phyloP scores from a whole-genome alignment of 2,113 vertebrate genomes.

The Ornithorhynchus anatinus region DNA sequence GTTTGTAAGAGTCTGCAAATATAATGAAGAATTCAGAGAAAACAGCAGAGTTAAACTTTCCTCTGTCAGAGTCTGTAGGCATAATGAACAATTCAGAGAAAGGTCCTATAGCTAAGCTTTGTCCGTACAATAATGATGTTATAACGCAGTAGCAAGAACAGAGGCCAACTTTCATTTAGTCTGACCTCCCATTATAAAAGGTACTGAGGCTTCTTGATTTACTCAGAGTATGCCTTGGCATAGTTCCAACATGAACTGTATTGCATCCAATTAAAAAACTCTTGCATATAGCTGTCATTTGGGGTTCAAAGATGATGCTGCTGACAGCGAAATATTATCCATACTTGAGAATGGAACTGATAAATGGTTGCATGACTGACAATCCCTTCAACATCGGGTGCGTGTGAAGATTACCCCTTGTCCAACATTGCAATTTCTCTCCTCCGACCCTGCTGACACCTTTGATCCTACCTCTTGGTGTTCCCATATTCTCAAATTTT shows the following conservation, averaged over 20 bases:
- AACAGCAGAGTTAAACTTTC: not conserved
- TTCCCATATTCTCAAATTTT: too few relatives aligned
- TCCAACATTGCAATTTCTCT: too few relatives aligned
- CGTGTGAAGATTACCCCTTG: too few relatives aligned
- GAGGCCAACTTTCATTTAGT: fast-evolving
- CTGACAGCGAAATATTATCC: too few relatives aligned
- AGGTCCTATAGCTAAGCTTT: not conserved
- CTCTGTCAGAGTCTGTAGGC: fast-evolving
- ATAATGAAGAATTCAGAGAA: not conserved
- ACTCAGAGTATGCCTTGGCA: not conserved
- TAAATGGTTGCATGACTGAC: too few relatives aligned
- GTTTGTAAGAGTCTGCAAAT: fast-evolving
- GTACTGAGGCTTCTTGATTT: not conserved
- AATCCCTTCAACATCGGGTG: too few relatives aligned
- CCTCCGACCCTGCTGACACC: too few relatives aligned
- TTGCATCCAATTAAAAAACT: not conserved
- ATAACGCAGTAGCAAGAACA: fast-evolving
- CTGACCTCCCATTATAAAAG: not conserved
- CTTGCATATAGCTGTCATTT: too few relatives aligned
- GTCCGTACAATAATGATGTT: not conserved
- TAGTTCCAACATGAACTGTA: not conserved
- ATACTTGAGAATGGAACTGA: too few relatives aligned
- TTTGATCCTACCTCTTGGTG: too few relatives aligned
- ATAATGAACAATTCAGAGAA: not conserved
- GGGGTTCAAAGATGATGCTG: too few relatives aligned